Percentiles rank a stretch among this genome's conserved stretches.
Conservation (phyloP, 2,113 vertebrate genomes). For the Alouatta palliata region DNA sequence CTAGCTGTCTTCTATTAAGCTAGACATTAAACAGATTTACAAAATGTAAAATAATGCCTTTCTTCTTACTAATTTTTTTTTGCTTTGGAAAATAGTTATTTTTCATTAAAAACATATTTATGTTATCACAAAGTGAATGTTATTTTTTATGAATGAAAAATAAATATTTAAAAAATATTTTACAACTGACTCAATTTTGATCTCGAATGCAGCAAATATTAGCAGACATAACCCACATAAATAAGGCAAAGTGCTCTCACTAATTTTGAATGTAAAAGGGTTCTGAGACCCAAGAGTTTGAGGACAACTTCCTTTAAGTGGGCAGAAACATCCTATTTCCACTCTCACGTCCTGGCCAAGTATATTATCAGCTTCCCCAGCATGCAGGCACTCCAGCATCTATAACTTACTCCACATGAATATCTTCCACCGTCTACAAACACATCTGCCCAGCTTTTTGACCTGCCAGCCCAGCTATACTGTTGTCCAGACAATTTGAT, state of each 20-base stretch:
- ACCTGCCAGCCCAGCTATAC: too few relatives aligned
- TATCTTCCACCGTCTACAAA: background rate
- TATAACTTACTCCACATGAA: background rate
- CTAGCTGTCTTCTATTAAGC: background rate
- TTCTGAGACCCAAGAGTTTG: background rate
- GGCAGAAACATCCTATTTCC: background rate
- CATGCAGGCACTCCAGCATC: background rate
- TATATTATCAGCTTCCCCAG: background rate
- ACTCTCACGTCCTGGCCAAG: background rate
- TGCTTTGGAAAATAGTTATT: constrained; percentile 41
- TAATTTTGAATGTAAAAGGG: background rate
- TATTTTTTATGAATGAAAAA: constrained; percentile 58
- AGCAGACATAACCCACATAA: background rate
- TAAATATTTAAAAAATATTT: constrained; percentile 40
- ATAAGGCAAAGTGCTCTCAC: background rate
- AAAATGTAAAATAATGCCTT: background rate
- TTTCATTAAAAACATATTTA: constrained; percentile 61
- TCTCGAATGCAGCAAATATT: background rate
- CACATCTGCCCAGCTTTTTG: background rate
- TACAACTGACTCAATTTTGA: constrained; percentile 36
- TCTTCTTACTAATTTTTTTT: constrained; percentile 22
- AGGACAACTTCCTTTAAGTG: background rate
- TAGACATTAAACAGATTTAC: background rate
- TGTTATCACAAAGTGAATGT: background rate
- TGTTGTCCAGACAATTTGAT: background rate